Conservation (phyloP, 2,113 vertebrate species). For the Stomatorhinus ivindoensis region DNA sequence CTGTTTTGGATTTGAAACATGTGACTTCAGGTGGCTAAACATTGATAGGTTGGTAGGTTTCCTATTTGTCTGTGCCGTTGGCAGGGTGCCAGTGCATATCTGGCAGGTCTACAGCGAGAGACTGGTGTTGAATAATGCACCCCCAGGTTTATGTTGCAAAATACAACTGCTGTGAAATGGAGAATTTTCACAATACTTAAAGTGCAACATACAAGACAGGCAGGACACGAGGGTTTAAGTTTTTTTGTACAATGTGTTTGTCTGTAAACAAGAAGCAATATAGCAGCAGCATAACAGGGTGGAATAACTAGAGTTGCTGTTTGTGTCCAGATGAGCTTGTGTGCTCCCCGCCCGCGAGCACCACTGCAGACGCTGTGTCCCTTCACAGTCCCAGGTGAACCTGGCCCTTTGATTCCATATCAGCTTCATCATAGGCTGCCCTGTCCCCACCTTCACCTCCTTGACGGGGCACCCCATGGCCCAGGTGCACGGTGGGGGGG, state of each 20-base stretch:
- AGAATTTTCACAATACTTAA: not conserved
- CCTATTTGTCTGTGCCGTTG: not conserved
- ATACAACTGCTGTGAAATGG: not conserved
- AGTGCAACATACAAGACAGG: not conserved
- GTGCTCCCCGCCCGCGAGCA: not conserved
- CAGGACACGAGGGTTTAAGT: not conserved
- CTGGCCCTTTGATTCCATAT: not conserved
- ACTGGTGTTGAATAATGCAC: not conserved
- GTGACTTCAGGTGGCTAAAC: not conserved
- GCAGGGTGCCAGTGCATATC: not conserved
- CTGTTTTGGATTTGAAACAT: not conserved
- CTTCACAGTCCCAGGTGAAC: not conserved
- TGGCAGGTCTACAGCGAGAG: not conserved
- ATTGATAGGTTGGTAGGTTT: not conserved
- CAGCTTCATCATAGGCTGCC: not conserved
- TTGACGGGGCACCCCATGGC: not conserved
- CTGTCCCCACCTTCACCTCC: not conserved
- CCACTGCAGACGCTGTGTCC: not conserved
- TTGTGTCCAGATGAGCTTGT: not conserved
- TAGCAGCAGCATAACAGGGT: not conserved
- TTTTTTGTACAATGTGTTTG: not conserved
- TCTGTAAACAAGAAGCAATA: not conserved
- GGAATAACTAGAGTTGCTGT: not conserved
- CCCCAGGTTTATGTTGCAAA: not conserved
- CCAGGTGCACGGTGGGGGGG: not conserved